These are phyloP conservation scores for rat (Rattus norvegicus) DNA, from an alignment of 2,113 vertebrate species.

Conservation along the genomic window DNA sequence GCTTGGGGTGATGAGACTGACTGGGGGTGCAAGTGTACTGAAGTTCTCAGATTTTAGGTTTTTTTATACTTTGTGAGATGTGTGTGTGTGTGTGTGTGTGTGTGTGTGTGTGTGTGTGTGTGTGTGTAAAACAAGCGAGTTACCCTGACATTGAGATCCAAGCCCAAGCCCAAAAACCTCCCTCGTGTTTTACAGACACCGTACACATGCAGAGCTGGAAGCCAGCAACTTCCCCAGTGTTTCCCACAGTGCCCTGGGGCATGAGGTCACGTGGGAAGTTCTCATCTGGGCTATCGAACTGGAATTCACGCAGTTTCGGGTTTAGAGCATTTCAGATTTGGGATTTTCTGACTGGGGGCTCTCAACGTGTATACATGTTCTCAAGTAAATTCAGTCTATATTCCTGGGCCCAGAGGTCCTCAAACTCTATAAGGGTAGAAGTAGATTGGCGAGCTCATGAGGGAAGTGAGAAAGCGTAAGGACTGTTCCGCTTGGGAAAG, in stretches of 20 bases:
- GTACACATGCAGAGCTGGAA: not conserved
- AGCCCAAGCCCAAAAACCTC: not conserved
- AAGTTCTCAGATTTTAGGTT: not conserved
- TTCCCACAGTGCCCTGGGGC: not conserved
- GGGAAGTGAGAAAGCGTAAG: not conserved
- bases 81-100: too few relatives aligned
- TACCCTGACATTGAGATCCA: not conserved
- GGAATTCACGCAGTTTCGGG: not conserved
- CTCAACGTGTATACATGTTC: not conserved
- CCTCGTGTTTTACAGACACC: not conserved
- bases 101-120: too few relatives aligned
- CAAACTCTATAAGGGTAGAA: not conserved
- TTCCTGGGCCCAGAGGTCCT: not conserved
- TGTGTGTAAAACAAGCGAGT: not conserved
- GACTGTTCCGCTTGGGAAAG: not conserved
- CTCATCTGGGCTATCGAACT: not conserved
- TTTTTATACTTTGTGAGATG: not conserved
- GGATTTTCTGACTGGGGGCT: not conserved
- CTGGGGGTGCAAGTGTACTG: too few relatives aligned
- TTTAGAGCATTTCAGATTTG: not conserved
- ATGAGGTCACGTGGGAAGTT: not conserved
- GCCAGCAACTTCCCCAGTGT: too few relatives aligned
- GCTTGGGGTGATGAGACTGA: not conserved
- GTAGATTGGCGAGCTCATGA: not conserved
- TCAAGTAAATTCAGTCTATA: not conserved